Percentiles rank a stretch among this genome's conserved stretches.
phyloP scores from a whole-genome alignment of 2,113 vertebrate genomes.

The Eira barbara region DNA sequence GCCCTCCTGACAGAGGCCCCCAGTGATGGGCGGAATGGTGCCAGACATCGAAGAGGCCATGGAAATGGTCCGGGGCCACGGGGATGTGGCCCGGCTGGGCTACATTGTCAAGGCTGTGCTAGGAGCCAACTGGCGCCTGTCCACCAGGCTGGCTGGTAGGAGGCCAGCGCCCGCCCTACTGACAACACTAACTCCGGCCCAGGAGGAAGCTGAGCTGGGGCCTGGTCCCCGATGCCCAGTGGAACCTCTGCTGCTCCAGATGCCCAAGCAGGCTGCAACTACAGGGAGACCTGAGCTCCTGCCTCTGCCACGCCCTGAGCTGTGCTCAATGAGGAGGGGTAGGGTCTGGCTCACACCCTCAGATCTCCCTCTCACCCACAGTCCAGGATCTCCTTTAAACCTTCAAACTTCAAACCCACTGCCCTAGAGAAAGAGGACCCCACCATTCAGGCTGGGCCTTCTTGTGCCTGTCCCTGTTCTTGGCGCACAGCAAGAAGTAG shows the following conservation, averaged over 20 bases:
- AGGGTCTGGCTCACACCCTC: background rate
- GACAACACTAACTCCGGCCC: background rate
- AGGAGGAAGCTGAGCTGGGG: background rate
- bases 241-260: background rate
- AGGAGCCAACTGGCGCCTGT: slow-evolving; percentile 48
- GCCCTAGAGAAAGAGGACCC: background rate
- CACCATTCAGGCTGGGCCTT: background rate
- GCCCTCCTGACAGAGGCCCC: background rate
- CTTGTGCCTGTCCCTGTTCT: background rate
- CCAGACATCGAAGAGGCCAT: slow-evolving; percentile 30
- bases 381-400: background rate
- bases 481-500: background rate
- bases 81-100: background rate
- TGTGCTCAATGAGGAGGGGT: background rate
- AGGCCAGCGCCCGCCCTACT: background rate
- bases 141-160: slow-evolving; percentile 34
- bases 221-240: background rate
- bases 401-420: background rate
- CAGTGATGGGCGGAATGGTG: background rate
- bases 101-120: slow-evolving; percentile 33
- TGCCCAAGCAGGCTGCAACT: background rate
- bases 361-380: background rate
- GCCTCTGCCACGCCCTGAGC: background rate
- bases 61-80: slow-evolving; percentile 40
- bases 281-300: background rate